These are phyloP conservation scores for Gymnothorax reevesii DNA, from an alignment of 2,797 vertebrate genomes.

Conservation along the genomic window DNA sequence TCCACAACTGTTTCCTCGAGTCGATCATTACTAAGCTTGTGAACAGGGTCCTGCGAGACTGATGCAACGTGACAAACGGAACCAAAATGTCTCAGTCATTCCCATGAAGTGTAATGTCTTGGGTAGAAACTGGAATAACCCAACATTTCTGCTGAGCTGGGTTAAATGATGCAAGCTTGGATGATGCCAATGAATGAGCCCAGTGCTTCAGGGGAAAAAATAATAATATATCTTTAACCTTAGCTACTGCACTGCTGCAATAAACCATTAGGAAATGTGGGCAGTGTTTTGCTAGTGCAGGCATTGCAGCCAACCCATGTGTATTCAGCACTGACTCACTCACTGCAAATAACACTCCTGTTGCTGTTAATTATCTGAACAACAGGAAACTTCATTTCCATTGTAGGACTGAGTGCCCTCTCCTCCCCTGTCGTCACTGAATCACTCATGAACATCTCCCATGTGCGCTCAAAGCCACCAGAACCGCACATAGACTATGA, in stretches of 20 bases:
- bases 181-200: background rate
- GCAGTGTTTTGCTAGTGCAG: constrained; percentile 24
- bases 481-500: constrained; percentile 89
- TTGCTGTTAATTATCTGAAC: constrained; percentile 20
- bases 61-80: background rate
- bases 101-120: background rate
- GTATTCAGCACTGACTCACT: background rate
- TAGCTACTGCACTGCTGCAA: background rate
- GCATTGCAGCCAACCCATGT: constrained; percentile 3
- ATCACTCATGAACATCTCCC: background rate
- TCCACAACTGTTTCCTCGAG: constrained; percentile 14
- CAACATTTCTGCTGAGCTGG: background rate
- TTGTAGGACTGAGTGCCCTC: background rate
- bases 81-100: background rate
- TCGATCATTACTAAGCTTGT: background rate
- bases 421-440: background rate
- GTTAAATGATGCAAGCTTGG: background rate
- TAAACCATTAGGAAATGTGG: constrained; percentile 4
- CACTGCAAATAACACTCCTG: background rate
- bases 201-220: background rate
- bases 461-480: constrained; percentile 86
- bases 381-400: background rate
- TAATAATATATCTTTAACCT: background rate
- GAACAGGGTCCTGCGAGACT: background rate
- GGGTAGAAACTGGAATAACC: background rate